Conservation (phyloP, 1,140 invertebrate species). For the Hylyphantes graminicola region DNA sequence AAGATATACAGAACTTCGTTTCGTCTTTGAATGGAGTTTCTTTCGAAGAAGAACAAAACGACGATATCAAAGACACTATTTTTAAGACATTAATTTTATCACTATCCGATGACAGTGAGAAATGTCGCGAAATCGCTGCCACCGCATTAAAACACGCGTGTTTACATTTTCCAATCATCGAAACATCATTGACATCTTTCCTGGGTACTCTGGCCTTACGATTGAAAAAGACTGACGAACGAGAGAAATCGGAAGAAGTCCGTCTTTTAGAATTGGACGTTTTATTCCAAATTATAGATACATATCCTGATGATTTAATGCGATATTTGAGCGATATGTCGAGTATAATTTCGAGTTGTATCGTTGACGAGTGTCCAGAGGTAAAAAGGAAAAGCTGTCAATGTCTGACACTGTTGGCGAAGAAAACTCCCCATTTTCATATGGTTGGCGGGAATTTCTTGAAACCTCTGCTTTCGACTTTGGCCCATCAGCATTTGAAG, state of each 20-base stretch:
- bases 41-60: neutral
- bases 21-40: neutral
- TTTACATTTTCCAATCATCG: neutral
- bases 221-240: conserved; percentile 36
- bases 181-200: neutral
- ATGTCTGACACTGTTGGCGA: conserved; percentile 76
- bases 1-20: conserved; percentile 23
- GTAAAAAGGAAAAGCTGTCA: conserved; percentile 82
- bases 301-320: conserved; percentile 74
- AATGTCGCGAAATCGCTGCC: conserved; percentile 41
- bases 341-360: conserved; percentile 77
- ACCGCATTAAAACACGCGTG: conserved; percentile 1
- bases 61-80: neutral
- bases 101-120: conserved; percentile 27
- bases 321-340: conserved; percentile 81
- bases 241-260: conserved; percentile 83
- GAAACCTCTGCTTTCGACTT: conserved; percentile 77
- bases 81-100: neutral
- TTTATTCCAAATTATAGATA: conserved; percentile 75
- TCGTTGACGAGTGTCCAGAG: conserved; percentile 80
- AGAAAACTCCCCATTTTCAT: conserved; percentile 78
- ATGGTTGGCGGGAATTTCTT: conserved; percentile 78
- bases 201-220: neutral
- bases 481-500: conserved; percentile 84
- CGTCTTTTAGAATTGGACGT: conserved; percentile 77